Evolutionary conservation across 37 sponge, comb jelly and placozoan species (phyloP).

Genomic region (Spongilla lacustris): DNA sequence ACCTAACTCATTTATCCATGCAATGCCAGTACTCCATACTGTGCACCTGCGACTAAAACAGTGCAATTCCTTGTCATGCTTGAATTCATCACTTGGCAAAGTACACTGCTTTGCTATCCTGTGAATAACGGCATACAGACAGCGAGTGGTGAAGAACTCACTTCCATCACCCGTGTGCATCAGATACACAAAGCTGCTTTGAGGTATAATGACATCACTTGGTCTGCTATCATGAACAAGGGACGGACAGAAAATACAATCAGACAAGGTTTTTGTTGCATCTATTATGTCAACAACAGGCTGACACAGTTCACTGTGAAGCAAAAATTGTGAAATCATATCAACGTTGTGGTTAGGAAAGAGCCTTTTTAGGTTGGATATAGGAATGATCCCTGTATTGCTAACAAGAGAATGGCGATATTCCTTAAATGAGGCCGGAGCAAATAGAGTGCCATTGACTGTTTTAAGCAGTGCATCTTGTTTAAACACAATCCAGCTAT

Average conservation of each 20-base stretch:
- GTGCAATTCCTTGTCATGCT: neutral
- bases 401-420: neutral
- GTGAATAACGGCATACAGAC: conserved; percentile 28
- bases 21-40: conserved; percentile 27
- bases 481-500: conserved; percentile 22
- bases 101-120: conserved; percentile 26
- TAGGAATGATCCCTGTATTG: conserved; percentile 23
- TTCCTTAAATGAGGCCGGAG: conserved; percentile 16
- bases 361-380: neutral
- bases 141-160: conserved; percentile 16
- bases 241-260: conserved; percentile 29
- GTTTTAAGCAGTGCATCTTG: conserved; percentile 8
- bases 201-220: neutral
- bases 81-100: neutral
- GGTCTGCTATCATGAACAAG: neutral
- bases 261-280: neutral
- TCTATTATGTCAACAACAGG: neutral
- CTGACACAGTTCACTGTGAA: conserved; percentile 25
- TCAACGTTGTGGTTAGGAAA: conserved; percentile 12
- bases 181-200: neutral
- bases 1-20: conserved; percentile 8
- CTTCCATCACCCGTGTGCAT: neutral
- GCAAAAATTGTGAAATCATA: conserved; percentile 20
- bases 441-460: conserved; percentile 32
- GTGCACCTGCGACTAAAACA: conserved; percentile 4